These are phyloP conservation scores for Drosophila pegasa DNA, from an alignment of 2,888 invertebrate genomes.

Conservation along the genomic window DNA sequence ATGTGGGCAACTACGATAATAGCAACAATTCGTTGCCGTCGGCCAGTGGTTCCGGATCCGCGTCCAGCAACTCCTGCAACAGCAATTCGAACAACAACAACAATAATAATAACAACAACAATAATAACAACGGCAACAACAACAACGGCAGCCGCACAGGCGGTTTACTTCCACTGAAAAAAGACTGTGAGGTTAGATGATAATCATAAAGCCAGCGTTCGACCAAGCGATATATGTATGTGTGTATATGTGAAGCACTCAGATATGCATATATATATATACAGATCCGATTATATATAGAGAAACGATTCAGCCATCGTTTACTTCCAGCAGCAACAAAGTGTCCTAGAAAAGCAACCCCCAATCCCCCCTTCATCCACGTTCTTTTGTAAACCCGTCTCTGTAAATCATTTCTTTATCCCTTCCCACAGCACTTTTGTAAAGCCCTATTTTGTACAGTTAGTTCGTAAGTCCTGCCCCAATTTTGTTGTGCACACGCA, in stretches of 20 bases:
- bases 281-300: neutral
- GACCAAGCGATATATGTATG: conserved; percentile 24
- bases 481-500: conserved; percentile 55
- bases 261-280: neutral
- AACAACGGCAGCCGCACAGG: conserved; percentile 63
- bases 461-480: conserved; percentile 52
- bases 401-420: conserved; percentile 6
- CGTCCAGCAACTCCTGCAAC: conserved; percentile 70
- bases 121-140: conserved; percentile 55
- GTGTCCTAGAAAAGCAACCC: conserved; percentile 34
- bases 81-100: conserved; percentile 67
- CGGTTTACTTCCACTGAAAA: conserved; percentile 87
- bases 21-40: conserved; percentile 74
- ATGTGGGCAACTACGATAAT: conserved; percentile 69
- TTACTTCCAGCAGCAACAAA: conserved; percentile 55
- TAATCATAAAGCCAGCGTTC: conserved; percentile 84
- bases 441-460: conserved; percentile 62
- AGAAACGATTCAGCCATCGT: conserved; percentile 27
- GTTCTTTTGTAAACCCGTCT: conserved; percentile 10
- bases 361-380: neutral
- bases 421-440: conserved; percentile 24
- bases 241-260: neutral
- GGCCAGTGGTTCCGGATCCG: conserved; percentile 57
- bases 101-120: conserved; percentile 60
- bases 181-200: conserved; percentile 96